Base-by-base conservation (phyloP, 2,113 vertebrate species). In the Isichthys henryi region DNA sequence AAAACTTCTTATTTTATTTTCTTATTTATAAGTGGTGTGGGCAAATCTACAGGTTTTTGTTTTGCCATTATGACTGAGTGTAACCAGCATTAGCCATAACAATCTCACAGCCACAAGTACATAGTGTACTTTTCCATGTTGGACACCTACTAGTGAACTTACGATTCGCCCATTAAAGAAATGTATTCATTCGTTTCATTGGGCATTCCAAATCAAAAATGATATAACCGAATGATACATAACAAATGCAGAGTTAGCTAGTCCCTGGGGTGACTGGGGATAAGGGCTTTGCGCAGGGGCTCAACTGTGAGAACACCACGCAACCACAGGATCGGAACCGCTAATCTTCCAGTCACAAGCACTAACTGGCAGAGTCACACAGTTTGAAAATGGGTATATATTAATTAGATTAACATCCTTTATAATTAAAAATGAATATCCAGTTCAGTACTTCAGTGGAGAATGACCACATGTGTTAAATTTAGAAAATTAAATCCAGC, bases 401-500 rank as follows among this genome's bases (percentile, higher is more conserved):
- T 56, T 21, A 21, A 56, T 56, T 7, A 56, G 53, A 23, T 56
- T 7, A 53, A 19, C 17, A 19, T 53, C 52, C 52, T 53, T 19
- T 19, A 53, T 53, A 19, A 53, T 53, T 53, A 5, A 56, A 56
- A 56, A 56, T 56, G 5, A 56, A 66, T 66, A 66, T 66, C 5
- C 58, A 27, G 31, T 74, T 35, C 39, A 90, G 39, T 31, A 53
- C n/a, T 46, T 56, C 10, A 46, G 58, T 82, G 50, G 80, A 70
- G 27, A 90, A 90, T 90, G 31, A 27, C 43, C 31, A n/a, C 52
- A 90, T 87, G 70, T 31, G 58, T 86, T 90, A 86, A 39, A 87
- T 43, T 48, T 86, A 50, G 70, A 70, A 56, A 74, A 89, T 74
- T 35, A 35, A 52, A 52, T 19, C 17, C 50, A 52, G 50, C 3